Base-by-base conservation (phyloP, 2,888 invertebrate species). In the Chirona hameri region DNA sequence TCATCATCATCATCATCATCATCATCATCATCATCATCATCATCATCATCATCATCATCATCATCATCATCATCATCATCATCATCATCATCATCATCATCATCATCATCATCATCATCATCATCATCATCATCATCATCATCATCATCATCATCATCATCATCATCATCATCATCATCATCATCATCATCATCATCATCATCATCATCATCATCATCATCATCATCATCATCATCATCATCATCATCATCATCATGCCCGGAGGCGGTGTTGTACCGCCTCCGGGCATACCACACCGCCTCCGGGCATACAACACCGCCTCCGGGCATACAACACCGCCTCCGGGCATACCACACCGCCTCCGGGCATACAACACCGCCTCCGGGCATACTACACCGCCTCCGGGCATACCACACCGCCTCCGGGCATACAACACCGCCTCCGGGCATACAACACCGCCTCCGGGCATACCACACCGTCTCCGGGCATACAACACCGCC, bases 41-140 rank as follows among this genome's bases (percentile, higher is more conserved):
- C 15, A 79, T 79, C 29, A 79, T 79, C 29, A 79, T 79, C 27
- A 79, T 79, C 29, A n/a, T 15, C 27, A 79, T 79, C 27, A 79
- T 79, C 29, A 79, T 79, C 27, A 79, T 79, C 29, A 79, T 79
- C 29, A 79, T 79, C 29, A 79, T 79, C 29, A 79, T 79, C 29
- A 79, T 79, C 29, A 79, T 79, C 27, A 79, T 79, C 29, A 79
- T 15, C 29, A 79, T 79, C 29, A 79, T 79, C 29, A 79, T 79
- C 29, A 79, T 14, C 12, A 7, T 79, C 46, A 79, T 79, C 27
- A 27, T 79, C 27, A 79, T 79, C 29, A 79, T 21, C 29, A 79
- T 79, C 15, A 79, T 79, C 27, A 79, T 79, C 27, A 79, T n/a
- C 29, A n/a, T 79, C 29, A 79, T 79, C 27, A 79, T 15, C 27